Evolutionary conservation across 2,888 invertebrate species (phyloP).

Genomic region (Diadegma fenestrale): DNA sequence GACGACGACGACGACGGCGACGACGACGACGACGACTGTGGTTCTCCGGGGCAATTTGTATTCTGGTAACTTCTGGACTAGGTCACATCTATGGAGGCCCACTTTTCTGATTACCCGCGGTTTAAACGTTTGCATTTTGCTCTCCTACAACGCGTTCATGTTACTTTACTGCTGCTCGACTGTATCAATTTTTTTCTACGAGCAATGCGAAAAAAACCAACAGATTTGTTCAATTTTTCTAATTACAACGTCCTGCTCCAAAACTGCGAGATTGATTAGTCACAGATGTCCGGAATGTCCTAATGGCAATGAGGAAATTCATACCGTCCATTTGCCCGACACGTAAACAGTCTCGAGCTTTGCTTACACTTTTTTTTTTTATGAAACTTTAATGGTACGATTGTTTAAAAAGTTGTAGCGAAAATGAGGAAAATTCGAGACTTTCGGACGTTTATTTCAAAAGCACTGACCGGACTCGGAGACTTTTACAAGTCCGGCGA

Average conservation of each 20-base stretch:
- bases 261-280: conserved; percentile 14
- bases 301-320: background rate
- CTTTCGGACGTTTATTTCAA: background rate
- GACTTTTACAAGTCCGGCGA: conserved; percentile 8
- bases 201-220: conserved; percentile 17
- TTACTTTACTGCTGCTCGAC: conserved; percentile 6
- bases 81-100: conserved; percentile 82
- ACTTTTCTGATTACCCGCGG: conserved; percentile 81
- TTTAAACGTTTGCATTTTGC: conserved; percentile 80
- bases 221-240: conserved; percentile 21
- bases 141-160: conserved; percentile 59
- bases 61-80: conserved; percentile 83
- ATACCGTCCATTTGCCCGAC: background rate
- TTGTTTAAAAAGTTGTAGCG: background rate
- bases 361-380: background rate
- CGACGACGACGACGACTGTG: background rate
- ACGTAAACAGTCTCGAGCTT: conserved; percentile 23
- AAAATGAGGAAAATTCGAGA: background rate
- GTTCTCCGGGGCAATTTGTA: conserved; percentile 78
- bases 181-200: background rate
- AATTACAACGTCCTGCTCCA: too few species aligned
- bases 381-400: background rate
- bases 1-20: conserved; percentile 5
- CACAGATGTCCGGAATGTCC: conserved; percentile 21
- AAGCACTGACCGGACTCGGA: conserved; percentile 33